Evolutionary conservation across 2,797 vertebrate genomes (phyloP), one percentile per base, ranked within the genome.

Genomic region (Apogon talboti): DNA sequence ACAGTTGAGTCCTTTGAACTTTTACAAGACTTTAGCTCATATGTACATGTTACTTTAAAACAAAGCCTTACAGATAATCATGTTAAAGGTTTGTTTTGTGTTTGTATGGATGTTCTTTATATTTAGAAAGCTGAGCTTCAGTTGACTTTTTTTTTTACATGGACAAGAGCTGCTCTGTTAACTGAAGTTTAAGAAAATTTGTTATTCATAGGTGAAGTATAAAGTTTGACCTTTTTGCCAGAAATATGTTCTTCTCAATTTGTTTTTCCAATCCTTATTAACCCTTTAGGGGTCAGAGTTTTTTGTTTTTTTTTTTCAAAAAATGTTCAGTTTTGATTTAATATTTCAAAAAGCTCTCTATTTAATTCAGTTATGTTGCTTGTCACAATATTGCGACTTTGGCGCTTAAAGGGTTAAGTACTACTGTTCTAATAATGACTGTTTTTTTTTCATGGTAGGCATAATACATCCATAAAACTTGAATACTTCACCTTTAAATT

Each of bases 151-250:
- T 41, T 57, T 12, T 38, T 49, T 49, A 55, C 38, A 49, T 8
- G 75, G 53, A 44, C 48, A 66, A 56, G 11, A 66, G 66, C 15
- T 37, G 42, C 35, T 45, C 14, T 69, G 38, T 50, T 53, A 48
- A 40, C 16, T 45, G 13, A 30, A 46, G 8, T 37, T 13, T 49
- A 58, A 24, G 13, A 4, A 63, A 49, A 51, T 12, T 63, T 84
- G 16, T 60, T 75, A 50, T 46, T 63, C 56, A 78, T 24, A 48
- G 71, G 45, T 83, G 54, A 84, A 83, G 66, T 79, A 43, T 83
- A 51, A 84, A 83, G 66, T 79, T 80, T 67, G 14, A 66, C 38
- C 40, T 66, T 47, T 37, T 44, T 66, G 13, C 38, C 12, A 57
- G n/a, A 66, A 24, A 60, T 8, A 21, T 3, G 16, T 64, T 53